phyloP scores from a whole-genome alignment of 1,140 invertebrate species.

The Polyergus mexicanus region DNA sequence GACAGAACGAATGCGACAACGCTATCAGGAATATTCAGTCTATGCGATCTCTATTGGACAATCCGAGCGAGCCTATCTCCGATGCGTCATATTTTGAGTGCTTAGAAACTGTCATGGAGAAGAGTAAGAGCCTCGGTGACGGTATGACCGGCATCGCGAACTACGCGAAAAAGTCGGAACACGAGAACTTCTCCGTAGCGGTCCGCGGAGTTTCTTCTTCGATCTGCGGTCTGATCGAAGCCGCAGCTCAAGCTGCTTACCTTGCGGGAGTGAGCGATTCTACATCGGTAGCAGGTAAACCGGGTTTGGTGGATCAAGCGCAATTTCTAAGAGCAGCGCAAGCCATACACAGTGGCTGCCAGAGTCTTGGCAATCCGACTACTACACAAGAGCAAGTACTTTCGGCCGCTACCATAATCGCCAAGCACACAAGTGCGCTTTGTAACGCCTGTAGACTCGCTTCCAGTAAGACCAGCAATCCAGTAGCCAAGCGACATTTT shows the following conservation, averaged over 20 bases:
- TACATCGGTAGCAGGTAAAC: constrained; percentile 95
- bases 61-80: constrained; percentile 95
- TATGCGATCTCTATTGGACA: constrained; percentile 93
- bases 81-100: constrained; percentile 97
- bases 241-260: constrained; percentile 97
- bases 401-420: constrained; percentile 96
- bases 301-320: constrained; percentile 96
- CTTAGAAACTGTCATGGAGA: constrained; percentile 97
- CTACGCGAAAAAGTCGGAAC: constrained; percentile 95
- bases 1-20: constrained; percentile 98
- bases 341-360: constrained; percentile 96
- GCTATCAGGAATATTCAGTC: constrained; percentile 97
- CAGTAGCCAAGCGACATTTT: constrained; percentile 98
- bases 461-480: constrained; percentile 96
- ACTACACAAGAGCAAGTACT: constrained; percentile 94
- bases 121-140: constrained; percentile 95
- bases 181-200: constrained; percentile 95
- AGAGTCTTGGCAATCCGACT: constrained; percentile 91
- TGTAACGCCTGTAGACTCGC: constrained; percentile 98
- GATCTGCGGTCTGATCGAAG: constrained; percentile 97
- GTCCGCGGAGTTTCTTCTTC: constrained; percentile 94
- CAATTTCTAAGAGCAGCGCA: constrained; percentile 95
- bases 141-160: constrained; percentile 98
- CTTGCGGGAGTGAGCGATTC: constrained; percentile 97
- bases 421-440: constrained; percentile 98